Base-by-base conservation (phyloP, 2,888 invertebrate genomes). In the Nasonovia ribisnigri region DNA sequence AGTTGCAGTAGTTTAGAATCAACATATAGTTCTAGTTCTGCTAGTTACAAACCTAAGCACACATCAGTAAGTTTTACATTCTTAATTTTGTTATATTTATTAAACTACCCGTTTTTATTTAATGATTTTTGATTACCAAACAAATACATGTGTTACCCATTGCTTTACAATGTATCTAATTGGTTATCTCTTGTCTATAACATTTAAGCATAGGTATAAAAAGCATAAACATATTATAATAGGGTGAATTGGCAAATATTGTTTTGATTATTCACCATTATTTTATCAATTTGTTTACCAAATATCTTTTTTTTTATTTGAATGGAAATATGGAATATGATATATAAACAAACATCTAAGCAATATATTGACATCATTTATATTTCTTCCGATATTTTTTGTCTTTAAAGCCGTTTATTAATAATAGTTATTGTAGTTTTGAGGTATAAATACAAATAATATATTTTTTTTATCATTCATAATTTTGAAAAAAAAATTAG, bases 1-100 rank as follows among this genome's bases (percentile, higher is more conserved):
- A 93, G 93, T 42, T 90, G 90, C 86, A 93, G 93, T 60, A 93
- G 93, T 42, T 90, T 93, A 90, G 93, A 93, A 60, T 93, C 93
- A 48, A 90, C 90, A 36, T 90, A 90, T 20, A 93, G 90, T 86
- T 84, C 90, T 48, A 77, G 60, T 86, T 90, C 93, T 67, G 26
- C 89, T 90, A 57, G 48, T 48, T 67, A 93, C 3, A 57, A 90
- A 48, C 6, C 54, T 36, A 57, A 57, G 57, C 46, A 60, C 48
- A 29, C 86, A 43, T 8, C 46, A 36, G 88, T 93, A 84, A 84
- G 84, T 89, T 87, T 46, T 26, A 36, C 10, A 67, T 42, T 54
- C 36, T 36, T 54, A 54, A 42, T 54, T 36, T 43, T 88, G 36
- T 51, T 88, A 88, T n/a, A 48, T 51, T 51, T 87, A 48, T 87